These are phyloP conservation scores for Cataglyphis livida DNA, from an alignment of 2,888 invertebrate species.

Conservation along the genomic window DNA sequence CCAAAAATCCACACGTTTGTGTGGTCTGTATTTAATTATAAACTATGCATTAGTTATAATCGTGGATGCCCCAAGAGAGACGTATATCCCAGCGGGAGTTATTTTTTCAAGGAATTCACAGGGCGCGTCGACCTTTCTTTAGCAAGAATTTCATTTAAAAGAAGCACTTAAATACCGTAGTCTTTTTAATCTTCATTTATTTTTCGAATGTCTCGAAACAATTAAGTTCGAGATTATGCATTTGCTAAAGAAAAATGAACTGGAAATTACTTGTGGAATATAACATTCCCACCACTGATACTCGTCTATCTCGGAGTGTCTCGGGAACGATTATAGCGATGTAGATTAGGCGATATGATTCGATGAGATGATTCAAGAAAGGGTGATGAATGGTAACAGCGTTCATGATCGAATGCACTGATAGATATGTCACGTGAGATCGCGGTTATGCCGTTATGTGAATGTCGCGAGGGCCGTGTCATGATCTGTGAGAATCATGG, in stretches of 20 bases:
- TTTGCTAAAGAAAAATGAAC: conserved; percentile 37
- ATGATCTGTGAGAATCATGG: conserved; percentile 54
- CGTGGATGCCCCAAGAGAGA: conserved; percentile 27
- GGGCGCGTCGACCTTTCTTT: conserved; percentile 41
- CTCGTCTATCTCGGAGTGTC: conserved; percentile 27
- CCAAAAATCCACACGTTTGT: background rate
- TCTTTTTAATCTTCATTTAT: conserved; percentile 44
- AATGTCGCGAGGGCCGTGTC: conserved; percentile 45
- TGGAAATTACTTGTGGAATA: conserved; percentile 11
- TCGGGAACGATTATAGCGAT: conserved; percentile 52
- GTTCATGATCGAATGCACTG: conserved; percentile 78
- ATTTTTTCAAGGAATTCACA: conserved; percentile 35
- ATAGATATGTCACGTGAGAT: conserved; percentile 71
- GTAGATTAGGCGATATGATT: conserved; percentile 65
- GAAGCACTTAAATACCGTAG: conserved; percentile 13
- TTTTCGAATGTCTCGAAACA: conserved; percentile 13
- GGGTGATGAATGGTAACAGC: conserved; percentile 76
- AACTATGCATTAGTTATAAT: conserved; percentile 41
- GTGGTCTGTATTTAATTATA: conserved; percentile 13
- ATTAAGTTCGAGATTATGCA: conserved; percentile 36
- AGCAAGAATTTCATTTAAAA: conserved; percentile 31
- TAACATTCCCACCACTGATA: conserved; percentile 10
- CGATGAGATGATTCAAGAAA: conserved; percentile 69
- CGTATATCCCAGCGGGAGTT: conserved; percentile 14
- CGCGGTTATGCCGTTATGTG: conserved; percentile 48